These are phyloP conservation scores for Rhinogobius similis DNA, from an alignment of 2,113 vertebrate genomes.

Conservation along the genomic window DNA sequence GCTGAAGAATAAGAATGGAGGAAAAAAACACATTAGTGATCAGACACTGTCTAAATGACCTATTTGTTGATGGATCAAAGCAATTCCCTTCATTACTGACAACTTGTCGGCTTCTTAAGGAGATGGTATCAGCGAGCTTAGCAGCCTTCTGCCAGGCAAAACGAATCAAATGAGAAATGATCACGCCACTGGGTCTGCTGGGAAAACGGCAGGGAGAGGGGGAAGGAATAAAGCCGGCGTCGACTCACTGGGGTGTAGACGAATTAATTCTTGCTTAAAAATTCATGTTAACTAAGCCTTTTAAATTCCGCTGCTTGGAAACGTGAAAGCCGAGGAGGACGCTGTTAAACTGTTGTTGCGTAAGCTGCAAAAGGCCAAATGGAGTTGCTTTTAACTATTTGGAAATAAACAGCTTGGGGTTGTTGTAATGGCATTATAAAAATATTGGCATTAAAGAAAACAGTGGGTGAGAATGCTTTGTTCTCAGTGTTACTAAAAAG, in stretches of 20 bases:
- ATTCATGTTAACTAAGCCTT: constrained; percentile 45
- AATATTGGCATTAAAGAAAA: neutral
- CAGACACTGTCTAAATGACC: constrained; percentile 76
- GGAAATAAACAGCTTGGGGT: neutral
- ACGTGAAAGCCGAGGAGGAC: constrained; percentile 8
- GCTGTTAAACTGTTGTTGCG: constrained; percentile 7
- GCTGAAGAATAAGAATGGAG: constrained; percentile 9
- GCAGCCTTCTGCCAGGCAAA: constrained; percentile 69
- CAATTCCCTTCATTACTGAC: constrained; percentile 79
- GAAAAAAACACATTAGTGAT: constrained; percentile 57
- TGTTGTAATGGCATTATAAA: neutral
- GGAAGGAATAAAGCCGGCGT: constrained; percentile 44
- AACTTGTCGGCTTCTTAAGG: constrained; percentile 75
- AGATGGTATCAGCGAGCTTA: constrained; percentile 76
- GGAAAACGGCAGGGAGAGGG: constrained; percentile 52
- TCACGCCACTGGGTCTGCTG: constrained; percentile 59
- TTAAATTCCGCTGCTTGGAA: constrained; percentile 10
- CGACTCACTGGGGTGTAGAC: constrained; percentile 26
- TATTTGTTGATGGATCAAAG: constrained; percentile 80
- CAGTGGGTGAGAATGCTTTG: neutral
- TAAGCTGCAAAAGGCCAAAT: constrained; percentile 4
- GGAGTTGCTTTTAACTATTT: constrained; percentile 1
- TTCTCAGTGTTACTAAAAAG: neutral
- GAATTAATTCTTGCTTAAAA: constrained; percentile 43
- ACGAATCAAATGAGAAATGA: constrained; percentile 75